Percentiles rank a stretch among this genome's conserved stretches.
Conservation (phyloP, 2,888 invertebrate species). For the Tetragonula carbonaria region DNA sequence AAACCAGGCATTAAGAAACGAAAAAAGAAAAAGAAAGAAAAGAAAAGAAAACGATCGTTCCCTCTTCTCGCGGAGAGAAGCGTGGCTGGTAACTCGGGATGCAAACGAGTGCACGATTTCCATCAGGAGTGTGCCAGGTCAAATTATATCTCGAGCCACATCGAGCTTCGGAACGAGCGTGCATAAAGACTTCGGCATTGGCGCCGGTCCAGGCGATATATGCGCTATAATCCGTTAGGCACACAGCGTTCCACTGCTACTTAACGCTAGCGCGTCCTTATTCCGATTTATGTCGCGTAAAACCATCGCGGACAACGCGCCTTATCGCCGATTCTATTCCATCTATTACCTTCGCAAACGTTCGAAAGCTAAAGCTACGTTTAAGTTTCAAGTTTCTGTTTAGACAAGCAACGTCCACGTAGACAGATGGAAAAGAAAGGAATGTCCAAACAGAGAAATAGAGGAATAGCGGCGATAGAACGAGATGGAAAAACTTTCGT, state of each 20-base stretch:
- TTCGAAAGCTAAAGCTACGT: too few relatives aligned
- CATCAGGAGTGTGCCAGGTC: constrained; percentile 24
- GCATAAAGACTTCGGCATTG: constrained; percentile 16
- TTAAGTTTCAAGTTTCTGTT: too few relatives aligned
- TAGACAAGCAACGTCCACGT: too few relatives aligned
- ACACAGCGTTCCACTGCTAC: neutral
- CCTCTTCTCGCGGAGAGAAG: neutral
- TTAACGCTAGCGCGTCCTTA: neutral
- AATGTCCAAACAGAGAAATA: too few relatives aligned
- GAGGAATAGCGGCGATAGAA: too few relatives aligned
- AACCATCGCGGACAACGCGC: neutral
- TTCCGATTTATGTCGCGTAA: neutral
- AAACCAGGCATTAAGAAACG: neutral
- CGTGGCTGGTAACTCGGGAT: constrained; percentile 1
- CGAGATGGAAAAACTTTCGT: too few relatives aligned
- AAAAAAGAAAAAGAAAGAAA: too few relatives aligned
- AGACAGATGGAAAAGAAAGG: too few relatives aligned
- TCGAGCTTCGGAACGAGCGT: neutral
- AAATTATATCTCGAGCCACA: constrained; percentile 2
- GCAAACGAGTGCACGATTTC: constrained; percentile 17
- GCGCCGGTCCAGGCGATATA: neutral
- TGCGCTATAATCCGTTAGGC: constrained; percentile 3
- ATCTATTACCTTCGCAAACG: too few relatives aligned
- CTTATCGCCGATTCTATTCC: neutral
- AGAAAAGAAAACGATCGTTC: neutral